These are phyloP conservation scores for Cosmia trapezina DNA, from an alignment of 2,888 invertebrate species.

Conservation along the genomic window DNA sequence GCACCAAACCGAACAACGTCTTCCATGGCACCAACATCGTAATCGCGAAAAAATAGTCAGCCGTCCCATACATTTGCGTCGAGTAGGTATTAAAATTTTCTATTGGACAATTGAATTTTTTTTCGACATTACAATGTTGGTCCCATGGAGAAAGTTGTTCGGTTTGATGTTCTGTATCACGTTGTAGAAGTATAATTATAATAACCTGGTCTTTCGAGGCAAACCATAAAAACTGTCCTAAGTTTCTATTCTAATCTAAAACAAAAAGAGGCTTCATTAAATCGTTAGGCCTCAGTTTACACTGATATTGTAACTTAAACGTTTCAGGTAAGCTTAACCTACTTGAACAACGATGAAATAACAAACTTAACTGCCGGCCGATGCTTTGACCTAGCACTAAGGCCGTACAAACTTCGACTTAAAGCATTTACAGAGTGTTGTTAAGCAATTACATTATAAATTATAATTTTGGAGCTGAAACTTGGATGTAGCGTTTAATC, in stretches of 20 bases:
- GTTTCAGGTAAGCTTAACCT: slow-evolving; percentile 27
- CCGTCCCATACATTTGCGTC: too few relatives aligned
- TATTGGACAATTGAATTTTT: too few relatives aligned
- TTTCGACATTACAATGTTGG: too few relatives aligned
- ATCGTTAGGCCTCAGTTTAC: slow-evolving; percentile 6
- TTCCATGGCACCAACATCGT: too few relatives aligned
- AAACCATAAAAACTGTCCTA: not conserved
- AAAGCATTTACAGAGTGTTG: slow-evolving; percentile 37
- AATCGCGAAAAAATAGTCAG: too few relatives aligned
- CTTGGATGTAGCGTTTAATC: slow-evolving; percentile 25
- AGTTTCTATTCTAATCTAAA: not conserved
- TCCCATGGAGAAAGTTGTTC: too few relatives aligned
- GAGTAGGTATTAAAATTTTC: too few relatives aligned
- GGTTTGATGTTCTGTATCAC: too few relatives aligned
- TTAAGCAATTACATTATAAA: slow-evolving; percentile 38
- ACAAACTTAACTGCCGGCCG: slow-evolving; percentile 28
- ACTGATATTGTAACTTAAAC: slow-evolving; percentile 16
- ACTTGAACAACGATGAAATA: slow-evolving; percentile 32
- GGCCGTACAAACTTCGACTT: slow-evolving; percentile 44
- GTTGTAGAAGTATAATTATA: too few relatives aligned
- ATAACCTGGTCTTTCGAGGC: too few relatives aligned
- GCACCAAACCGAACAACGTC: too few relatives aligned
- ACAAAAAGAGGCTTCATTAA: not conserved
- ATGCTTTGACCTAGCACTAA: slow-evolving; percentile 48
- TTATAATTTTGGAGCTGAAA: slow-evolving; percentile 34